Evolutionary conservation across 1,140 invertebrate genomes (phyloP), one percentile per base, ranked within the genome.

Genomic region (Aethina tumida): DNA sequence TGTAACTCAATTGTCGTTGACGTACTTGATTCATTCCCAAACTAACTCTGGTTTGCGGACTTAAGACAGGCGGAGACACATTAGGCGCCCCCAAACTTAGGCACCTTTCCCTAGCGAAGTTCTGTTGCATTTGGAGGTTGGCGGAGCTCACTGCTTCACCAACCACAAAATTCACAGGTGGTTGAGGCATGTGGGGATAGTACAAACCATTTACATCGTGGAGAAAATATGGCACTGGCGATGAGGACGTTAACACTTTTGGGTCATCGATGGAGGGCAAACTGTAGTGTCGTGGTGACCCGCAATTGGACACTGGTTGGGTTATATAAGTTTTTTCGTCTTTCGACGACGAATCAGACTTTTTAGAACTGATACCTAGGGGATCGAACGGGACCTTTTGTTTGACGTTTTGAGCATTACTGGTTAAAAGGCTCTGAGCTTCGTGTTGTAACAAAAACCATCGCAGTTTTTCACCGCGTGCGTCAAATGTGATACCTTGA

Each of bases 381-480:
- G 80, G 80, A 57, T 79, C 74, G 58, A 84, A 84, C 39, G 81
- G 80, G 33, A 82, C 75, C 37, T 74, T 71, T 45, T 81, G 77
- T 59, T 81, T 81, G 1, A 83, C 77, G 48, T 81, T 82, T 27
- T 74, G 73, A 9, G 77, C 82, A 47, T 78, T 73, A 10, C 79
- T 79, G 0, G 81, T 63, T 0, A 84, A 54, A 3, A 84, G 63
- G 49, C 81, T 76, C 56, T 84, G 81, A 2, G 80, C 81, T 60
- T 84, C 80, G 49, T 75, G 74, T 0, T 80, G 79, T 27, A 92
- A 61, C 69, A 92, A 78, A 58, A 91, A 93, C 88, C 88, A 93
- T 35, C 86, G 65, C 8, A 91, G 63, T 32, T 70, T 67, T 43
- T 82, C 74, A 13, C 77, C 70, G 27, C 74, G 62, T 21, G 73